These are phyloP conservation scores for Odontomyia ornata DNA, from an alignment of 2,888 invertebrate genomes.

Conservation along the genomic window DNA sequence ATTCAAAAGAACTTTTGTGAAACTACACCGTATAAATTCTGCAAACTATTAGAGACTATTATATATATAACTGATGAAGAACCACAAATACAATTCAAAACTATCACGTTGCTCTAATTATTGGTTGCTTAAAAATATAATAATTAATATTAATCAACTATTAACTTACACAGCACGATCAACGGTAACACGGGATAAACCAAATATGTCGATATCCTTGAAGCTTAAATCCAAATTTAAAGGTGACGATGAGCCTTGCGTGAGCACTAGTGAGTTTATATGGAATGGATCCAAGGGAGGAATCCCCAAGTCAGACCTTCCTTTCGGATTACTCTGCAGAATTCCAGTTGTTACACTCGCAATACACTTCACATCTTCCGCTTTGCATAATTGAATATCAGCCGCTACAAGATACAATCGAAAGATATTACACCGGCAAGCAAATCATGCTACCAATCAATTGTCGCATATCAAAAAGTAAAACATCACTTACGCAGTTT, in stretches of 20 bases:
- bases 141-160: too few relatives aligned
- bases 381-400: slow-evolving; percentile 59
- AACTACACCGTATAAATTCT: too few relatives aligned
- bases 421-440: neutral
- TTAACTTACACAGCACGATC: slow-evolving; percentile 60
- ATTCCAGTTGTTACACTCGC: slow-evolving; percentile 56
- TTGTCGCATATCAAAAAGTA: neutral
- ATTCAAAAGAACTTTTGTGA: too few relatives aligned
- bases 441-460: neutral
- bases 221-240: slow-evolving; percentile 59
- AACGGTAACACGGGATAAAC: slow-evolving; percentile 58
- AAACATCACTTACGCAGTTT: slow-evolving; percentile 40
- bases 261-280: slow-evolving; percentile 58
- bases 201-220: slow-evolving; percentile 59
- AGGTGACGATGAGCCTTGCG: slow-evolving; percentile 59
- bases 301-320: slow-evolving; percentile 58
- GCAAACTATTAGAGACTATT: too few relatives aligned
- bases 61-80: too few relatives aligned
- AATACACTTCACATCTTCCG: slow-evolving; percentile 59
- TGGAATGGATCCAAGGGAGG: slow-evolving; percentile 61
- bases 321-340: slow-evolving; percentile 57
- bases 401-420: slow-evolving; percentile 51
- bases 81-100: too few relatives aligned
- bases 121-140: too few relatives aligned
- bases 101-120: too few relatives aligned